Base-by-base conservation (phyloP, 2,888 invertebrate species). In the Ophioninae sp. region DNA sequence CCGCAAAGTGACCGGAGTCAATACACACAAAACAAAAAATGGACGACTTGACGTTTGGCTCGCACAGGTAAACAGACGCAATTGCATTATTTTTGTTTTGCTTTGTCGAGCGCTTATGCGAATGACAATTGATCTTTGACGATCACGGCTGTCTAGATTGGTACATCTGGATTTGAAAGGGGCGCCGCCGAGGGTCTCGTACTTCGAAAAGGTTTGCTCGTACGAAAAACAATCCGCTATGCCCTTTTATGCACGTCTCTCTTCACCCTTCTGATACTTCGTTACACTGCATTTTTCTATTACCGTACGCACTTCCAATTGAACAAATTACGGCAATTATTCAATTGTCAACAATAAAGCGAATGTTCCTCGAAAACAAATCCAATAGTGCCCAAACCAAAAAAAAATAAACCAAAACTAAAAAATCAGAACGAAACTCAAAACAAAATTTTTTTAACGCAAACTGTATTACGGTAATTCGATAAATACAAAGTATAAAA, bases 111-210 rank as follows among this genome's bases (percentile, higher is more conserved):
- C 23, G 56, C 13, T 30, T 13, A 39, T 68, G 68, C 68, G 73
- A 85, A 76, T 79, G 77, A 87, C 81, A 50, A 37, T 37, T n/a
- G 21, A n/a, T 72, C 56, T 59, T 76, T 84, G 69, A 85, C 84
- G 85, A 86, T 37, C 75, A 91, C 91, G 64, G 82, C 82, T 87
- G 90, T 91, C 50, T 86, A 93, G 94, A 84, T 91, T 96, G 83
- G 95, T 97, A 78, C 96, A 97, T 91, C 93, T 97, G 86, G 96
- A 97, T 92, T 91, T 97, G 80, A 97, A 97, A 93, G 96, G 96
- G 68, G 96, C 96, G 44, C 96, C 96, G 6, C 95, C 96, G 59
- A 95, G 95, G 89, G 91, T 95, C 7, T 91, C 92, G 70, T 95
- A 94, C 88, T 93, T 95, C 70, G 94, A 95, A 92, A 94, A 95